A percentile compares a stretch with the other conserved stretches of the same genome.
phyloP scores from a whole-genome alignment of 1,140 invertebrate genomes.

The Drosophila arawakana region DNA sequence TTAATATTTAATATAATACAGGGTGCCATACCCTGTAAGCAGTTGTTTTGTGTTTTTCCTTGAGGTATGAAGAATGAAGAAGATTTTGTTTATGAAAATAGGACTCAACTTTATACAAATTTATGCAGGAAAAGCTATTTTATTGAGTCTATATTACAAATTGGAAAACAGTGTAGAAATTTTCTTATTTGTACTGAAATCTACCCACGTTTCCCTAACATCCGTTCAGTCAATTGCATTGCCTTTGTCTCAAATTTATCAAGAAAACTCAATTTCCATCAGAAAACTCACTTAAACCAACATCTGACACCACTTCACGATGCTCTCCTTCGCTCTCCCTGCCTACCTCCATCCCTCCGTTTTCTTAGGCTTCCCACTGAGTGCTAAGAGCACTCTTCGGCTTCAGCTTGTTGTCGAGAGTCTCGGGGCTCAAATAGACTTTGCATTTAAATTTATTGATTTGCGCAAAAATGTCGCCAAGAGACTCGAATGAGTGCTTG shows the following conservation, averaged over 20 bases:
- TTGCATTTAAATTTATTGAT: constrained; percentile 67
- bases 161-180: too few relatives aligned
- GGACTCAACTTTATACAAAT: too few relatives aligned
- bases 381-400: constrained; percentile 15
- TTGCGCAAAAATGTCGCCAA: constrained; percentile 32
- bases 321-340: background rate
- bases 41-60: background rate
- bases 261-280: constrained; percentile 33
- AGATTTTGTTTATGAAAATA: too few relatives aligned
- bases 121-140: too few relatives aligned
- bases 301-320: constrained; percentile 2
- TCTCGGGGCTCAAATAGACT: constrained; percentile 26
- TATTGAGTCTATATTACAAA: too few relatives aligned
- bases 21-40: background rate
- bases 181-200: too few relatives aligned
- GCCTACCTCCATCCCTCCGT: background rate
- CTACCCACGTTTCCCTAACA: background rate
- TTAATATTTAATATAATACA: constrained; percentile 34
- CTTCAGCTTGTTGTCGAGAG: background rate
- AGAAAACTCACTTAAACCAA: constrained; percentile 35
- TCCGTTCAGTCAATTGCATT: constrained; percentile 6
- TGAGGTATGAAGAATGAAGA: too few relatives aligned
- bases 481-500: background rate
- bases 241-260: constrained; percentile 27
- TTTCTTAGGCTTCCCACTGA: background rate